Evolutionary conservation across 2,797 vertebrate species (phyloP), one percentile per base, ranked within the genome.

Genomic region (Petrocephalus schoutedeni): DNA sequence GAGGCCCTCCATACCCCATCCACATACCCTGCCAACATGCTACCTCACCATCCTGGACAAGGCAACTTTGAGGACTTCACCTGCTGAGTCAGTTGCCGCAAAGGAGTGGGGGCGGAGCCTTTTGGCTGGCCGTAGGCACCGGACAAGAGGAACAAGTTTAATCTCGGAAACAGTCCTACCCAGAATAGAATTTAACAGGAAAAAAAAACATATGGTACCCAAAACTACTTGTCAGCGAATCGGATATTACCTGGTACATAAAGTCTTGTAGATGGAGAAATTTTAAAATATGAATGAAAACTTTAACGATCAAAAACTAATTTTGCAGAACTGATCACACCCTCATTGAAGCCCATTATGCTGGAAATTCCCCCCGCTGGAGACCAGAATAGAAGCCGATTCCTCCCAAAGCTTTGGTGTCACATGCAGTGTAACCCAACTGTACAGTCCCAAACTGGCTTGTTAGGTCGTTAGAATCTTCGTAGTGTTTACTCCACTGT

Each of bases 61-160:
- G 97, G 97, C 92, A 99, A 98, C 91, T 99, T 99, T 89, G 98
- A 99, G 94, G 98, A 99, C 96, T 99, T 99, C 96, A 99, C 98
- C 92, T 99, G 98, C 95, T 98, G 96, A 96, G 93, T 91, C 86
- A 89, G 86, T 87, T 88, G 45, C 21, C 51, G 36, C 77, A 58
- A 86, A 82, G 90, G 86, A 14, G 88, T 36, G 83, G 87, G 32
- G 32, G 88, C 59, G 91, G 90, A 89, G 89, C 90, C 90, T 91
- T 12, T 90, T 67, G 89, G 21, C 4, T 23, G 93, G 95, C 92
- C 91, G 92, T 94, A 92, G 89, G 90, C 91, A 93, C 89, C 89
- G 90, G 91, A 91, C 86, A 92, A 88, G 94, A 58, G 51, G 80
- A 87, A 90, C 93, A 93, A 21, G 82, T 93, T 45, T 89, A 91